Evolutionary conservation across 2,113 vertebrate species (phyloP).

Genomic region (Pomatorhinus ruficollis): DNA sequence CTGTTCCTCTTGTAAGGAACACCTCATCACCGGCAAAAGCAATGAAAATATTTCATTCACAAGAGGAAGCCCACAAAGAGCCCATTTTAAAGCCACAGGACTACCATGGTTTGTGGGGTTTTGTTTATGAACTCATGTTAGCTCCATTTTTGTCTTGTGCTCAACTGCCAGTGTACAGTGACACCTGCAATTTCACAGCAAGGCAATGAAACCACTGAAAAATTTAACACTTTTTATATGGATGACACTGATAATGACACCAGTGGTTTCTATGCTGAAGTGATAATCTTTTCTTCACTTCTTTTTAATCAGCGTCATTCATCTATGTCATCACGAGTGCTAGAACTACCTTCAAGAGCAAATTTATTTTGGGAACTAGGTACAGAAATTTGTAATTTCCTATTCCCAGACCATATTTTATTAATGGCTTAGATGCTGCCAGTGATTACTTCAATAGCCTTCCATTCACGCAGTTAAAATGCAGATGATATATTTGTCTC

Average conservation of each 20-base stretch:
- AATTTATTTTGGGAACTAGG: conserved; percentile 54
- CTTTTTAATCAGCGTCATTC: conserved; percentile 66
- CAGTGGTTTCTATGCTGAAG: conserved; percentile 38
- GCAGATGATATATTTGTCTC: conserved; percentile 59
- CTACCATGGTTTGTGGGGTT: background rate
- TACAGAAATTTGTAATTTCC: conserved; percentile 58
- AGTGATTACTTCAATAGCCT: conserved; percentile 64
- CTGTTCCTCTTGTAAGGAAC: background rate
- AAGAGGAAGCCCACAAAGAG: background rate
- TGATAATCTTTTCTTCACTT: conserved; percentile 66
- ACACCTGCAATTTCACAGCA: conserved; percentile 63
- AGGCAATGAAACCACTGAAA: conserved; percentile 59
- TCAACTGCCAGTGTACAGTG: background rate
- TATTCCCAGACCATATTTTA: conserved; percentile 68
- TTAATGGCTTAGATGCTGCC: conserved; percentile 68
- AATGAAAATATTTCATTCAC: background rate
- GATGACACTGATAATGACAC: conserved; percentile 34
- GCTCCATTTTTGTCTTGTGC: conserved; percentile 16
- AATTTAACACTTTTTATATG: conserved; percentile 66
- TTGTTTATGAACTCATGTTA: conserved; percentile 16
- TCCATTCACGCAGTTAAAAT: conserved; percentile 57
- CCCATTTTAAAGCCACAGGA: background rate
- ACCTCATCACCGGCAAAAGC: background rate
- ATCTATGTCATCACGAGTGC: conserved; percentile 46
- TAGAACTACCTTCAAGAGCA: conserved; percentile 40